Evolutionary conservation across 92 coral and sea anemone species (phyloP).

Genomic region (Heteractis magnifica): DNA sequence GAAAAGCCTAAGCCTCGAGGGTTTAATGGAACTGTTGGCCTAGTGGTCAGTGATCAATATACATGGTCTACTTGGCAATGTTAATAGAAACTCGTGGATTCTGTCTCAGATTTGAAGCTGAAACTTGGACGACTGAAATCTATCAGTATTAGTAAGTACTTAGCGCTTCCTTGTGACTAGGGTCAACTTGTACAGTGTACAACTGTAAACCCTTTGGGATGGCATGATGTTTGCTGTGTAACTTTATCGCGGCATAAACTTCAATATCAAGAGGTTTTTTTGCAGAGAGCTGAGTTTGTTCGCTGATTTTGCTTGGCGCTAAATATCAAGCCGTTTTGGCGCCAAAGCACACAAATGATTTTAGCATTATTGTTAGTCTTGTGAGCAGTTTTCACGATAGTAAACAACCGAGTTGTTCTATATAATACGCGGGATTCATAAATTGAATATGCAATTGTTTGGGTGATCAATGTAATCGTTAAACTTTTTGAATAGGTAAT

Average conservation of each 20-base stretch:
- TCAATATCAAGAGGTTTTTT: background rate
- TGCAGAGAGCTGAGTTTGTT: background rate
- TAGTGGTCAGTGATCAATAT: background rate
- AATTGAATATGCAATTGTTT: background rate
- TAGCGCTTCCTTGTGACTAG: background rate
- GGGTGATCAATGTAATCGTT: background rate
- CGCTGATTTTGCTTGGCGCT: background rate
- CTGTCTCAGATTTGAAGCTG: background rate
- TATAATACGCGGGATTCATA: background rate
- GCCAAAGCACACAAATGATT: background rate
- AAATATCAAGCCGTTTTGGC: background rate
- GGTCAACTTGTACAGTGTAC: background rate
- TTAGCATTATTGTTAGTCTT: background rate
- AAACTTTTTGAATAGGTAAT: background rate
- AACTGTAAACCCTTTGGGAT: background rate
- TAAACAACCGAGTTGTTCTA: background rate
- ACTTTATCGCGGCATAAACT: background rate
- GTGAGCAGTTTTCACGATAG: background rate
- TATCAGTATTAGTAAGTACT: background rate
- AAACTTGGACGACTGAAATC: background rate
- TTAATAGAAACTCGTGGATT: background rate
- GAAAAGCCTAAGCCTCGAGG: conserved; percentile 25
- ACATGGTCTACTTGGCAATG: background rate
- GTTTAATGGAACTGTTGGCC: background rate
- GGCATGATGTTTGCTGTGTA: conserved; percentile 2